Percentiles rank a stretch among this genome's conserved stretches.
Conservation (phyloP, 1,140 invertebrate genomes). For the Drosophila baimaii region DNA sequence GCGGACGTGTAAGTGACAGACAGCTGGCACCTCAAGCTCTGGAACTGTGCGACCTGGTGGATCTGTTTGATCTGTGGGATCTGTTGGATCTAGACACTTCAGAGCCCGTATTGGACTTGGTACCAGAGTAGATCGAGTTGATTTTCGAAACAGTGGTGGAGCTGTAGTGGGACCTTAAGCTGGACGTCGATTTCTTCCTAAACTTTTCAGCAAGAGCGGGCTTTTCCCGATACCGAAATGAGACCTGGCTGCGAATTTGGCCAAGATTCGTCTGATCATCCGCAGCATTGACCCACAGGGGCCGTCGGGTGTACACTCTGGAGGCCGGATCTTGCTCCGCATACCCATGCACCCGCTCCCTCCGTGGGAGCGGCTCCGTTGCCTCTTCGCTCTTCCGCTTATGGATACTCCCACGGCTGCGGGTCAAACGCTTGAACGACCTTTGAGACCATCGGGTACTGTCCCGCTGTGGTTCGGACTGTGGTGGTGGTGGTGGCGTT, state of each 20-base stretch:
- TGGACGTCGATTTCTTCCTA: too few species aligned
- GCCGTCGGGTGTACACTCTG: not conserved
- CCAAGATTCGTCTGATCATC: not conserved
- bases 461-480: too few species aligned
- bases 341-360: conserved; percentile 2
- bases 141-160: too few species aligned
- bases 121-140: not conserved
- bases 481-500: too few species aligned
- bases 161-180: too few species aligned
- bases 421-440: too few species aligned
- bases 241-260: not conserved
- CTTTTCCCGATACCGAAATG: not conserved
- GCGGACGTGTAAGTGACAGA: not conserved
- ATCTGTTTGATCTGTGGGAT: not conserved
- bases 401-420: too few species aligned
- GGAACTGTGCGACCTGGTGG: not conserved
- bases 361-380: not conserved
- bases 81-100: not conserved
- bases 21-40: conserved; percentile 11
- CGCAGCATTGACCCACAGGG: not conserved
- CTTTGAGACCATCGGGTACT: too few species aligned
- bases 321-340: not conserved
- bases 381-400: too few species aligned
- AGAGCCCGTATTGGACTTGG: not conserved
- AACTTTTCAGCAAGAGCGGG: too few species aligned